Evolutionary conservation across 2,113 vertebrate species (phyloP).

Genomic region (Tragelaphus buxtoni): DNA sequence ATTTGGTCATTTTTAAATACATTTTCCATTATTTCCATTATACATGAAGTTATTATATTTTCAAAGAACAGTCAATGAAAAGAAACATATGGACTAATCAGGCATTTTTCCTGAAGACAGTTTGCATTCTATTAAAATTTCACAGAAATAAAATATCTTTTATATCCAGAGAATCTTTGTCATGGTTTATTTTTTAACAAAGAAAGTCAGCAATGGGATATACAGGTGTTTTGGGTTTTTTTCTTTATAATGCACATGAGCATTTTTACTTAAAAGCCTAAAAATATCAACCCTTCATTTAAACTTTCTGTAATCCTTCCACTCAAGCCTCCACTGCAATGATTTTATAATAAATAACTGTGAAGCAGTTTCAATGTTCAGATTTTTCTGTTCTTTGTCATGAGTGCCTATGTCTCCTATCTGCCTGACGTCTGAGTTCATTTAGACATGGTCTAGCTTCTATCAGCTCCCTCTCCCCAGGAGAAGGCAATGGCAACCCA

Average conservation of each 20-base stretch:
- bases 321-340: not conserved
- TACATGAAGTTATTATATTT: not conserved
- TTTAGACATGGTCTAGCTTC: conserved; percentile 37
- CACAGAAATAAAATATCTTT: conserved; percentile 13
- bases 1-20: not conserved
- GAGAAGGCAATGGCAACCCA: no score
- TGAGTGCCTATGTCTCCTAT: not conserved
- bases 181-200: conserved; percentile 1
- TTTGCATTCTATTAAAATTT: conserved; percentile 19
- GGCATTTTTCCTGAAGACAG: not conserved
- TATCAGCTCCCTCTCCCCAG: not conserved
- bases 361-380: not conserved
- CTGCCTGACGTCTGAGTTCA: not conserved
- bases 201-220: not conserved
- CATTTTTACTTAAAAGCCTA: not conserved
- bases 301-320: not conserved
- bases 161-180: not conserved
- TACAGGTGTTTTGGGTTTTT: not conserved
- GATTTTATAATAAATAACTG: not conserved
- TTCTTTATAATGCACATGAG: not conserved
- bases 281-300: not conserved
- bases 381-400: not conserved
- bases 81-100: not conserved
- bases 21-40: not conserved
- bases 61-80: not conserved